These are phyloP conservation scores for Trichonephila clavipes DNA, from an alignment of 1,140 invertebrate genomes.

Conservation along the genomic window DNA sequence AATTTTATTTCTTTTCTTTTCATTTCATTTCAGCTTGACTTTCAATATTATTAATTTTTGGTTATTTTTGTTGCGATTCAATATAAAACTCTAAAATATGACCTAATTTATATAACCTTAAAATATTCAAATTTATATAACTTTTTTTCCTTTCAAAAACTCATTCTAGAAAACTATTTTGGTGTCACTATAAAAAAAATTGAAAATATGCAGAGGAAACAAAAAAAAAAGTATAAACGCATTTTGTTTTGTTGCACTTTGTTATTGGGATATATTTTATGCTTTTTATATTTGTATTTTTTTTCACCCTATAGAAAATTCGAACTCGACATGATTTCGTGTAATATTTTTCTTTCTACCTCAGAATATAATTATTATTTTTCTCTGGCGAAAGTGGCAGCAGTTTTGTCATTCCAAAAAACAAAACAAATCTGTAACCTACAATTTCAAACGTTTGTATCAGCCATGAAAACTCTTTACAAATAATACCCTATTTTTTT, in stretches of 20 bases:
- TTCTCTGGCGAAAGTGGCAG: background rate
- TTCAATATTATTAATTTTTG: no score
- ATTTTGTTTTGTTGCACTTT: no score
- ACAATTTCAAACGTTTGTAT: background rate
- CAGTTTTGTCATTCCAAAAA: background rate
- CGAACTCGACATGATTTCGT: background rate
- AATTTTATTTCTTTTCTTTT: no score
- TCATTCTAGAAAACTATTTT: no score
- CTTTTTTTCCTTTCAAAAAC: no score
- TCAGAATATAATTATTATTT: background rate
- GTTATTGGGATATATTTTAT: background rate
- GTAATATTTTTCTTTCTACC: background rate
- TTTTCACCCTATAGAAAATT: no score
- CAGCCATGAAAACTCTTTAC: background rate
- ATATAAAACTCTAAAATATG: no score
- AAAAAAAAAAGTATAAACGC: background rate
- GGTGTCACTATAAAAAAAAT: background rate
- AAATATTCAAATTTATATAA: no score
- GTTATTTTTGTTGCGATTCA: no score
- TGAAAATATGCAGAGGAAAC: background rate
- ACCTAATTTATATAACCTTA: no score
- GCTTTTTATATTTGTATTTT: background rate
- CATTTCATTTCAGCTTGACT: no score
- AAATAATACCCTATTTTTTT: no score
- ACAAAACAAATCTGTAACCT: background rate